phyloP scores from a whole-genome alignment of 2,797 vertebrate genomes.

The Meriones psammophilus region DNA sequence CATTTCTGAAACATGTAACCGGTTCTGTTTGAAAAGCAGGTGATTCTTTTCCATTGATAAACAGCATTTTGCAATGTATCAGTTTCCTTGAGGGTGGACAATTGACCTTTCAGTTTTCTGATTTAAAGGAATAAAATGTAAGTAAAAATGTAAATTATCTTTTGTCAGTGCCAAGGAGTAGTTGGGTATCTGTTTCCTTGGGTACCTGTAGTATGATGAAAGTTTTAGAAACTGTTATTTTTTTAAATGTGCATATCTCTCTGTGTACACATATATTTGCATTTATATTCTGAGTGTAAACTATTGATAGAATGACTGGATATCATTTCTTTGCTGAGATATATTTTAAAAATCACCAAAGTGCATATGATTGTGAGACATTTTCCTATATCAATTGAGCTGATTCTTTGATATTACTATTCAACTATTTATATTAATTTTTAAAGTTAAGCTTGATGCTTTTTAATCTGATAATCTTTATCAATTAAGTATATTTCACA shows the following conservation, averaged over 20 bases:
- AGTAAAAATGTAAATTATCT: not conserved
- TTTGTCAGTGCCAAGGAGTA: not conserved
- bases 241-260: not conserved
- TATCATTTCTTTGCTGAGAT: not conserved
- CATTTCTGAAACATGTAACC: not conserved
- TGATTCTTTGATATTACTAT: constrained; percentile 6
- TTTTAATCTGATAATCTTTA: not conserved
- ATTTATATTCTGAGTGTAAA: not conserved
- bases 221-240: not conserved
- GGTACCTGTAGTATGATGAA: not conserved
- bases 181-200: not conserved
- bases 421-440: not conserved
- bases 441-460: not conserved
- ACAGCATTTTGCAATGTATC: not conserved
- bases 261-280: not conserved
- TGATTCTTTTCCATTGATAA: not conserved
- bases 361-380: not conserved
- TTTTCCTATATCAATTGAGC: constrained; percentile 6
- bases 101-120: not conserved
- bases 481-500: not conserved
- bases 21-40: not conserved
- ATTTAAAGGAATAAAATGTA: not conserved
- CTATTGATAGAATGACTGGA: not conserved
- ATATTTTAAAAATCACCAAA: constrained; percentile 24
- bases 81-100: not conserved